These are phyloP conservation scores for Rotaria magnacalcarata DNA, from an alignment of 2,888 invertebrate genomes.

Conservation along the genomic window DNA sequence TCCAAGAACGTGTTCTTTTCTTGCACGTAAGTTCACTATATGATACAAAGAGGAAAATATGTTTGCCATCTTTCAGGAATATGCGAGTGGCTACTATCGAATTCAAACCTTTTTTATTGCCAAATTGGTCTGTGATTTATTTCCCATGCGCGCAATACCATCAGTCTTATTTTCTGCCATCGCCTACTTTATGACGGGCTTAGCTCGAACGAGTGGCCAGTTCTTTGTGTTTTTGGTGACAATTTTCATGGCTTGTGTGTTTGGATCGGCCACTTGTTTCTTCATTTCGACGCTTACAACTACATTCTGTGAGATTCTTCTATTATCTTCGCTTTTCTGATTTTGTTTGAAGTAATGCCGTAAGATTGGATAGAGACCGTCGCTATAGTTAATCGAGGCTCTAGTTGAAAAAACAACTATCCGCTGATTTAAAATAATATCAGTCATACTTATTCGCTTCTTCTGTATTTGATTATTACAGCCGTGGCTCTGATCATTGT, in stretches of 20 bases:
- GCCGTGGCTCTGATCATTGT: constrained; percentile 49
- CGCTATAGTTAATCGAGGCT: too few relatives aligned
- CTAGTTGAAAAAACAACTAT: too few relatives aligned
- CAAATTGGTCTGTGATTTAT: constrained; percentile 57
- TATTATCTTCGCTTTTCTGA: too few relatives aligned
- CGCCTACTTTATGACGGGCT: constrained; percentile 56
- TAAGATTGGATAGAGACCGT: too few relatives aligned
- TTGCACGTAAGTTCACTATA: constrained; percentile 52
- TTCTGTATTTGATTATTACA: not conserved
- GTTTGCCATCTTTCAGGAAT: constrained; percentile 49
- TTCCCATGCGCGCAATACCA: constrained; percentile 55
- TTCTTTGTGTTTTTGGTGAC: not conserved
- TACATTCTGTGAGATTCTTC: not conserved
- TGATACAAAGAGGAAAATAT: not conserved
- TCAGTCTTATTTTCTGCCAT: constrained; percentile 53
- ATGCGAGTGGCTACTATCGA: constrained; percentile 57
- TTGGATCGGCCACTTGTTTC: not conserved
- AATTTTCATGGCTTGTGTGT: not conserved
- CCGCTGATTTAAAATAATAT: too few relatives aligned
- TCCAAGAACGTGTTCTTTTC: constrained; percentile 57
- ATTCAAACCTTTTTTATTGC: constrained; percentile 56
- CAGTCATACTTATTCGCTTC: too few relatives aligned
- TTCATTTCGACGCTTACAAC: not conserved
- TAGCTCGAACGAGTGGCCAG: not conserved
- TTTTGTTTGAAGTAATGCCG: too few relatives aligned